Base-by-base conservation (phyloP, 2,113 vertebrate genomes). In the Recurvirostra avosetta region DNA sequence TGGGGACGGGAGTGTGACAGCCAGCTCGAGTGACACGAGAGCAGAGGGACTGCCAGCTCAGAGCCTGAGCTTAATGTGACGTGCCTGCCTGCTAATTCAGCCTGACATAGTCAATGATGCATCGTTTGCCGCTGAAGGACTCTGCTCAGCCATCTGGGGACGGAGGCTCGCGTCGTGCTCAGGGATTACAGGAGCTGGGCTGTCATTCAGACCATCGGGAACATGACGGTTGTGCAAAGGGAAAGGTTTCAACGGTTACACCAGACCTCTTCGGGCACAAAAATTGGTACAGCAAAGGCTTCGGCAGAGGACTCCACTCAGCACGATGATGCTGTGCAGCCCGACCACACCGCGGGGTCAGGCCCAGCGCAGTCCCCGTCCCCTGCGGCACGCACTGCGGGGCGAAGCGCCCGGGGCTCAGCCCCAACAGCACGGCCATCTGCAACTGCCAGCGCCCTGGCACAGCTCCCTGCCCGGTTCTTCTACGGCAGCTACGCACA, bases 101-200 rank as follows among this genome's bases (percentile, higher is more conserved):
- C 58, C 96, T 92, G 98, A 98, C 97, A 95, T 9, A 13, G 93
- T 7, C 97, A 96, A 92, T 82, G 98, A 97, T 92, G 96, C 92
- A 52, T 78, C 63, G 15, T 65, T 90, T 95, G 94, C 40, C 30
- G 27, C 80, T 49, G 84, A 71, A 47, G 67, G 88, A 76, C 92
- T 79, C 63, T 25, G 25, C 49, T 25, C 65, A 84, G 95, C 83
- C 91, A 47, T 78, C 96, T 55, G 90, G 94, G 96, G 94, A 92
- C 12, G 6, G 34, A 34, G 86, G 38, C 84, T 87, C 38, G 49
- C 9, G 55, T 36, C 77, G 43, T 56, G 63, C 90, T 41, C 19
- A 12, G 82, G 91, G 63, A 86, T 47, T 61, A 23, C 41, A 2
- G 88, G 80, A 47, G 36, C n/a, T 3, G 8, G 56, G 50, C 47